These are phyloP conservation scores for Microcaecilia unicolor DNA, from an alignment of 2,797 vertebrate genomes.

Conservation along the genomic window DNA sequence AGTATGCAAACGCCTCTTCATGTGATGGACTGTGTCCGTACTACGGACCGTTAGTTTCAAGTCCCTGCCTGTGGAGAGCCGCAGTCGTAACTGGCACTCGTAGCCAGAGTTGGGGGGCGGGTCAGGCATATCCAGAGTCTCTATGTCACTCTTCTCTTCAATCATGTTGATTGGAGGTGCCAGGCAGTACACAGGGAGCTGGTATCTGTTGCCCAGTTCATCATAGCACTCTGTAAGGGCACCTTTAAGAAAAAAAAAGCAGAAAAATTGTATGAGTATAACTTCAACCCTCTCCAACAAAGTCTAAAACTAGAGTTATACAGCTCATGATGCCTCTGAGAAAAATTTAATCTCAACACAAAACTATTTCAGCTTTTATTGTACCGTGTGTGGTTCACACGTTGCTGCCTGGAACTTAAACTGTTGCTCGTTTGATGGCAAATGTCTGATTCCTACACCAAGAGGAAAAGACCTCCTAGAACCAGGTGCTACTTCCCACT, in stretches of 20 bases:
- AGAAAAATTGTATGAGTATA: background rate
- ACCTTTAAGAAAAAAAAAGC: slow-evolving; percentile 51
- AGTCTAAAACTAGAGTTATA: background rate
- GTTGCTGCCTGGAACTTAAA: too few species aligned
- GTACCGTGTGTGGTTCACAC: too few species aligned
- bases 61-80: slow-evolving; percentile 92
- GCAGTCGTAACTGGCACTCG: slow-evolving; percentile 87
- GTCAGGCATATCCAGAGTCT: slow-evolving; percentile 78
- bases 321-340: too few species aligned
- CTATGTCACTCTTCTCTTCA: slow-evolving; percentile 84
- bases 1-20: slow-evolving; percentile 84
- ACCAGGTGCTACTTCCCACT: too few species aligned
- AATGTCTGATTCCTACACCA: too few species aligned
- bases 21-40: slow-evolving; percentile 85
- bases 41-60: slow-evolving; percentile 81
- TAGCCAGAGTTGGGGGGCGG: slow-evolving; percentile 77
- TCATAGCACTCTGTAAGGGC: slow-evolving; percentile 94
- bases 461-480: too few species aligned
- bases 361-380: too few species aligned
- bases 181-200: slow-evolving; percentile 95
- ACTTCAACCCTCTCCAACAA: too few species aligned
- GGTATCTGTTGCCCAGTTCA: slow-evolving; percentile 96
- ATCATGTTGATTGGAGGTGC: slow-evolving; percentile 96
- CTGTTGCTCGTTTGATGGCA: too few species aligned
- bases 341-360: too few species aligned